These are phyloP conservation scores for Aselliscus stoliczkanus DNA, from an alignment of 2,797 vertebrate species.

Conservation along the genomic window DNA sequence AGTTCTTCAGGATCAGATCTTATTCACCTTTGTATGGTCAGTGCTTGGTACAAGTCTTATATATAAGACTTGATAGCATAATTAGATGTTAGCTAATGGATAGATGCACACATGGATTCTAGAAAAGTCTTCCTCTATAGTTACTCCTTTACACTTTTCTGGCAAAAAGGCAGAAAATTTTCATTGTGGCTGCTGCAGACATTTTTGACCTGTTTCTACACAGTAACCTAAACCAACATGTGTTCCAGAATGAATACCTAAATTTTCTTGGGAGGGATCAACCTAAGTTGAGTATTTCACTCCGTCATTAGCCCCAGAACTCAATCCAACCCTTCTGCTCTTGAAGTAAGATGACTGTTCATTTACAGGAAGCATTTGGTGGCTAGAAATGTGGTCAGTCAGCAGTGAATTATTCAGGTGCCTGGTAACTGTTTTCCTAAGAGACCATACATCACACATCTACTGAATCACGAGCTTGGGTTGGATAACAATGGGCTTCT, in stretches of 20 bases:
- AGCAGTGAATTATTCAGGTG: conserved; percentile 8
- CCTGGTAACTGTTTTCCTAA: conserved; percentile 32
- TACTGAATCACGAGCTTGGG: conserved; percentile 55
- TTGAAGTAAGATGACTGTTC: background rate
- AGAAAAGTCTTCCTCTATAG: background rate
- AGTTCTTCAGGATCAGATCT: background rate
- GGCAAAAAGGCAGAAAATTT: background rate
- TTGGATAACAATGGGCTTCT: conserved; percentile 10
- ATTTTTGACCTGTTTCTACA: background rate
- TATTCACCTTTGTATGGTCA: background rate
- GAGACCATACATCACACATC: conserved; percentile 19
- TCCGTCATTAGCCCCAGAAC: background rate
- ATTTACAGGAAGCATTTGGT: background rate
- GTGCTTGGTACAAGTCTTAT: background rate
- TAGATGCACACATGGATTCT: background rate
- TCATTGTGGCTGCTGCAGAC: background rate
- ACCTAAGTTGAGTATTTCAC: background rate
- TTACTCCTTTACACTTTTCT: background rate
- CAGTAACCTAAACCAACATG: background rate
- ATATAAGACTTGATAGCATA: background rate
- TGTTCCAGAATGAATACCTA: background rate
- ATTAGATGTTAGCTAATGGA: background rate
- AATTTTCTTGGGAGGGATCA: background rate
- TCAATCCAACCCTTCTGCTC: background rate
- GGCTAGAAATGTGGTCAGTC: background rate